phyloP scores from a whole-genome alignment of 2,113 vertebrate species.

The Malurus melanocephalus region DNA sequence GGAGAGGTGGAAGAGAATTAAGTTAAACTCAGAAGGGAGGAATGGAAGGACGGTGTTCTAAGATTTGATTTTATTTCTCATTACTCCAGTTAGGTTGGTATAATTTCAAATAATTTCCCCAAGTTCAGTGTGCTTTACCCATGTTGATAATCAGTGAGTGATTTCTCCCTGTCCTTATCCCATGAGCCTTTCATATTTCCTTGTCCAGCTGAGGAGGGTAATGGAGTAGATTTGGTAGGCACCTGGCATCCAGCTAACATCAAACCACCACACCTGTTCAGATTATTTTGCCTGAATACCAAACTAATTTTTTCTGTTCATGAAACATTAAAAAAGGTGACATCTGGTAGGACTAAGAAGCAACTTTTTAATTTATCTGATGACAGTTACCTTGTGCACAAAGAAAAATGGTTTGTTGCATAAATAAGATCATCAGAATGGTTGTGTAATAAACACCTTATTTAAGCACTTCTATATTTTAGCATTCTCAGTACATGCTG shows the following conservation, averaged over 20 bases:
- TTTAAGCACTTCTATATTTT: not conserved
- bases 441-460: not conserved
- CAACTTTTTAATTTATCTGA: not conserved
- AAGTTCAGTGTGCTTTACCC: not conserved
- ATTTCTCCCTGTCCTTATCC: not conserved
- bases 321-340: not conserved
- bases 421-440: not conserved
- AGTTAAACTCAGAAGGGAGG: not conserved
- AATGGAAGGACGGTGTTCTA: not conserved
- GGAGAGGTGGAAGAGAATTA: not conserved
- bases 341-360: not conserved
- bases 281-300: not conserved
- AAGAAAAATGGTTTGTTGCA: not conserved
- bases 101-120: not conserved
- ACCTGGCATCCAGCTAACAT: rapidly evolving
- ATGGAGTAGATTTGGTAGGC: not conserved
- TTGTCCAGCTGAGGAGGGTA: not conserved
- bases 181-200: not conserved
- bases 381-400: not conserved
- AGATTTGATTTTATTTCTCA: not conserved
- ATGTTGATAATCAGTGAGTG: not conserved
- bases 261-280: not conserved
- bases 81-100: not conserved
- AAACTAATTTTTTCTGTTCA: not conserved
- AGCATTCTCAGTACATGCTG: not conserved